phyloP scores from a whole-genome alignment of 2,797 vertebrate genomes.

The Mastacembelus armatus region DNA sequence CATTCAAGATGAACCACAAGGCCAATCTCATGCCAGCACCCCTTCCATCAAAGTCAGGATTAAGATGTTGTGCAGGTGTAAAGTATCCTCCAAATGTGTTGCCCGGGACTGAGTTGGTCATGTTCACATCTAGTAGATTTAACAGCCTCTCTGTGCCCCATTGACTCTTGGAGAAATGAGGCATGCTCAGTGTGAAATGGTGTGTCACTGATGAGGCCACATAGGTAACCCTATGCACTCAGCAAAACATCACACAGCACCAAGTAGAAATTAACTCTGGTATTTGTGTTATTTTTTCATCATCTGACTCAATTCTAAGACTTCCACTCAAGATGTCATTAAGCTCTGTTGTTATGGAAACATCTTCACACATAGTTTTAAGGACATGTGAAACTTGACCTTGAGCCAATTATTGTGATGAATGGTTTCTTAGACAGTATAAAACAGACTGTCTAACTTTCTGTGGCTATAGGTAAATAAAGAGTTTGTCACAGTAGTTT shows the following conservation, averaged over 20 bases:
- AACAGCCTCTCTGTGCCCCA: slow-evolving; percentile 37
- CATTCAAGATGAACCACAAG: slow-evolving; percentile 24
- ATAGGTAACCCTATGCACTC: slow-evolving; percentile 38
- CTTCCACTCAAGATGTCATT: background rate
- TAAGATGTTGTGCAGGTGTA: slow-evolving; percentile 31
- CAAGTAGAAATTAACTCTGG: slow-evolving; percentile 22
- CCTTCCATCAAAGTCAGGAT: slow-evolving; percentile 54
- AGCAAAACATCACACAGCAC: slow-evolving; percentile 15
- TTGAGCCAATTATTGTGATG: background rate
- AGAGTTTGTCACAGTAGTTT: slow-evolving; percentile 46
- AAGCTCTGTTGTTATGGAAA: slow-evolving; percentile 26
- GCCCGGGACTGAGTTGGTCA: slow-evolving; percentile 26
- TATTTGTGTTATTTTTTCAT: background rate
- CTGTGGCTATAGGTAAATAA: slow-evolving; percentile 46
- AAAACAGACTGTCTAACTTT: slow-evolving; percentile 9
- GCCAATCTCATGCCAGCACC: slow-evolving; percentile 4
- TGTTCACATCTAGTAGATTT: slow-evolving; percentile 45
- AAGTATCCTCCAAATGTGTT: slow-evolving; percentile 23
- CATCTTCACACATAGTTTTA: background rate
- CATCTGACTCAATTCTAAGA: slow-evolving; percentile 21
- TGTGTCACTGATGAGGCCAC: slow-evolving; percentile 61
- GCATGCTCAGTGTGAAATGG: slow-evolving; percentile 65
- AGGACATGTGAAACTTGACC: slow-evolving; percentile 19
- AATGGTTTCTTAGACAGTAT: background rate
- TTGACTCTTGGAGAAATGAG: slow-evolving; percentile 62